These are phyloP conservation scores for Drosophila erecta DNA, from an alignment of 1,140 invertebrate species.

Conservation along the genomic window DNA sequence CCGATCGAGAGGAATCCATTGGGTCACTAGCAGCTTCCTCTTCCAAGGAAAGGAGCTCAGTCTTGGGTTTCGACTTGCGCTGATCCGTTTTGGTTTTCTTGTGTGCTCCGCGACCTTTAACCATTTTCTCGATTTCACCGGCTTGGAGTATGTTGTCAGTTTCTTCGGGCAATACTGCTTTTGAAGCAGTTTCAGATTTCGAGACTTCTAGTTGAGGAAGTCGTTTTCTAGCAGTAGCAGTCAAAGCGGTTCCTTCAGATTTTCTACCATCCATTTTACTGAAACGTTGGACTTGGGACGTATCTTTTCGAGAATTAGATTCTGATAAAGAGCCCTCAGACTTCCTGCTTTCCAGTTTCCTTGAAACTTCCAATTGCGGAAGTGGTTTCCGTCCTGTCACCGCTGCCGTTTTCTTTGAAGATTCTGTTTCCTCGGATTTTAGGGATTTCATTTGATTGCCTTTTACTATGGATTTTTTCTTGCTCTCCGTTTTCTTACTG, in stretches of 20 bases:
- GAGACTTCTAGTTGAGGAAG: background rate
- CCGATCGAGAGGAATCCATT: constrained; percentile 6
- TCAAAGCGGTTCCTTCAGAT: constrained; percentile 1
- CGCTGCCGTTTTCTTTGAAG: background rate
- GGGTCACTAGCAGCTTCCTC: background rate
- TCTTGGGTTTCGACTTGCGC: background rate
- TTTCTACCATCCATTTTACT: constrained; percentile 3
- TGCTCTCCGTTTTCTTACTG: constrained; percentile 3
- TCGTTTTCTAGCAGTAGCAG: background rate
- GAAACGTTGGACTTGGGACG: background rate
- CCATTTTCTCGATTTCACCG: background rate
- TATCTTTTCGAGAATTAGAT: background rate
- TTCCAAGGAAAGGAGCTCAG: background rate
- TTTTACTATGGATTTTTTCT: background rate
- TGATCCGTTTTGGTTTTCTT: constrained; percentile 1
- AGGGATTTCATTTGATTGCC: background rate
- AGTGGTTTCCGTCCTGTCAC: background rate
- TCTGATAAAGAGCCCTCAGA: background rate
- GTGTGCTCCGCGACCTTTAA: background rate
- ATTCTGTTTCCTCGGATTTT: background rate
- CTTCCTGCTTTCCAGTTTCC: constrained; percentile 8
- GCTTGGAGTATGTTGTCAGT: background rate
- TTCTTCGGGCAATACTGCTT: background rate
- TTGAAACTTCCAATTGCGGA: background rate
- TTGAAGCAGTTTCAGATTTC: background rate